phyloP scores from a whole-genome alignment of 2,113 vertebrate genomes.

The Gymnorhina tibicen region DNA sequence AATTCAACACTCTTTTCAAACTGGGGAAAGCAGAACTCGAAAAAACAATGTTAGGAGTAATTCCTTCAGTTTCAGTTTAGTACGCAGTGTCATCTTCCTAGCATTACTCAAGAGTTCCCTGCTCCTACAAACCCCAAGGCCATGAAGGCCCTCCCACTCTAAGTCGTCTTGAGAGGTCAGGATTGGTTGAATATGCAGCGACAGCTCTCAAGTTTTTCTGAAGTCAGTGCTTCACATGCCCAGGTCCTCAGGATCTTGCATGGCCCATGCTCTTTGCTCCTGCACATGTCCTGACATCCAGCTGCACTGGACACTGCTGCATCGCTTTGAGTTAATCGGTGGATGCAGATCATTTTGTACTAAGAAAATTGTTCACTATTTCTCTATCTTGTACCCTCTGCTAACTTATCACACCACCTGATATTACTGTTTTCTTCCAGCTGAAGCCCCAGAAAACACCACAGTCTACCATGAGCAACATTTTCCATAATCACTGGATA shows the following conservation, averaged over 20 bases:
- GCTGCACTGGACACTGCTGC: background rate
- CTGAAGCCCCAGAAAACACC: background rate
- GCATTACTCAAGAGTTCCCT: background rate
- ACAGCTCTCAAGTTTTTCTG: background rate
- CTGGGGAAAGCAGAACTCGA: background rate
- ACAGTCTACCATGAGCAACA: background rate
- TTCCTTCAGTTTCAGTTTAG: background rate
- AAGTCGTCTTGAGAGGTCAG: background rate
- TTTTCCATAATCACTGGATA: background rate
- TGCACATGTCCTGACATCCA: background rate
- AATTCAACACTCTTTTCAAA: background rate
- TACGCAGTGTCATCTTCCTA: background rate
- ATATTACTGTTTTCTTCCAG: background rate
- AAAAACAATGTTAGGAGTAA: background rate
- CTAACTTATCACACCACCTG: background rate
- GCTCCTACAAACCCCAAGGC: background rate
- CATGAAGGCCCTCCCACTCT: background rate
- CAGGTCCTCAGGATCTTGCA: background rate
- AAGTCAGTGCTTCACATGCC: background rate
- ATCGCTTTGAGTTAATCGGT: background rate
- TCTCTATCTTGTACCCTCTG: background rate
- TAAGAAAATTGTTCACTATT: background rate
- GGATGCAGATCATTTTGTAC: background rate
- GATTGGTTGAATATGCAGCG: background rate
- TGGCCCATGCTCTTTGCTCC: background rate